These are phyloP conservation scores for Sebastes schlegelii DNA, from an alignment of 2,113 vertebrate species.

Conservation along the genomic window DNA sequence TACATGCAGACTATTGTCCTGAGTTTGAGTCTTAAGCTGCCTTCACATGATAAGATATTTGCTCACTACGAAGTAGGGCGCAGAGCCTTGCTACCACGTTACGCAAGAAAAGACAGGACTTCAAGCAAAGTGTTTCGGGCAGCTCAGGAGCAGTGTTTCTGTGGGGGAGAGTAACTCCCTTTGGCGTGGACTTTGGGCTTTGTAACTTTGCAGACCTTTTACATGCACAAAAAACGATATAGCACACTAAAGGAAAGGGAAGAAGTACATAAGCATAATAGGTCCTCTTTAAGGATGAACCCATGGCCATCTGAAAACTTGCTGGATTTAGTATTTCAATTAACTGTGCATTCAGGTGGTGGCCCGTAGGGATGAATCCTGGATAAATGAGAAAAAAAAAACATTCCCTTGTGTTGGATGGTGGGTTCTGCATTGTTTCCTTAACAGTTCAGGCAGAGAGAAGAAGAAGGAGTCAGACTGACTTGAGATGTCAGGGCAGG, in stretches of 20 bases:
- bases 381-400: neutral
- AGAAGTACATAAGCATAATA: no score
- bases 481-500: constrained; percentile 17
- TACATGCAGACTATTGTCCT: neutral
- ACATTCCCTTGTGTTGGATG: neutral
- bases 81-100: no score
- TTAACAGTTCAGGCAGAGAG: neutral
- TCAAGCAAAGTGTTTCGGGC: no score
- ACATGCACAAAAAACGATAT: no score
- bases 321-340: neutral
- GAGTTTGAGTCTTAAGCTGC: neutral
- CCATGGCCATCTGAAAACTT: neutral
- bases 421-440: neutral
- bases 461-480: neutral
- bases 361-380: neutral
- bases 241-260: no score
- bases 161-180: no score
- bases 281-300: neutral
- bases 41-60: neutral
- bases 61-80: no score
- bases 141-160: no score
- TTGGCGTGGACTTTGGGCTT: no score
- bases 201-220: no score
- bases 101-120: no score
- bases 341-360: neutral